These are phyloP conservation scores for Vollenhovia emeryi DNA, from an alignment of 1,140 invertebrate species.

Conservation along the genomic window DNA sequence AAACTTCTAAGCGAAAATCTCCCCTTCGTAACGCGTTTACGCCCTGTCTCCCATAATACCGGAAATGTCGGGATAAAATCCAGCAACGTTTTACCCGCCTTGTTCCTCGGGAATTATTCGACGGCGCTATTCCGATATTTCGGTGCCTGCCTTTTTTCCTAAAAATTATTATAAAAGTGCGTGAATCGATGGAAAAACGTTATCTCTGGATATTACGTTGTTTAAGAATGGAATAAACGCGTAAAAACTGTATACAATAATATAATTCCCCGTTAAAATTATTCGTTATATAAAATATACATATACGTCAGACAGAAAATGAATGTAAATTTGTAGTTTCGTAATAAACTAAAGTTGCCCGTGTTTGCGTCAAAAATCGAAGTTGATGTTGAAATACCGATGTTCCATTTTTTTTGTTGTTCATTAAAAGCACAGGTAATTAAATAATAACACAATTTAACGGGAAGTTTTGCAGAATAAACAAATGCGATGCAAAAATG, in stretches of 20 bases:
- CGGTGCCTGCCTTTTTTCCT: background rate
- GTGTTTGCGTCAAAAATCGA: background rate
- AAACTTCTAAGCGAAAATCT: conserved; percentile 48
- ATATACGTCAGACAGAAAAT: background rate
- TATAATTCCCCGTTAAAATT: background rate
- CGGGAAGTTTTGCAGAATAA: background rate
- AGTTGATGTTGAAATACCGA: background rate
- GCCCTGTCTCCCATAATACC: conserved; percentile 42
- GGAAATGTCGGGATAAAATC: conserved; percentile 42
- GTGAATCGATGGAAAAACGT: background rate
- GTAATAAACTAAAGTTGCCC: background rate
- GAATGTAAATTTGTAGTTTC: background rate
- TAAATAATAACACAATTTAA: background rate
- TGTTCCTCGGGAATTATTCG: conserved; percentile 24
- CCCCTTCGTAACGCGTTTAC: conserved; percentile 44
- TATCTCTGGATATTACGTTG: background rate
- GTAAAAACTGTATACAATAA: background rate
- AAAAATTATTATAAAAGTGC: background rate
- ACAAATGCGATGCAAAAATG: background rate
- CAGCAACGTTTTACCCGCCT: conserved; percentile 5
- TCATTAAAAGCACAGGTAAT: background rate
- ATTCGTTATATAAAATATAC: background rate
- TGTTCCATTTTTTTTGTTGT: background rate
- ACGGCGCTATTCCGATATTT: conserved; percentile 2
- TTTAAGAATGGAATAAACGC: background rate